Evolutionary conservation across 2,888 invertebrate species (phyloP).

Genomic region (Volucella zonaria): DNA sequence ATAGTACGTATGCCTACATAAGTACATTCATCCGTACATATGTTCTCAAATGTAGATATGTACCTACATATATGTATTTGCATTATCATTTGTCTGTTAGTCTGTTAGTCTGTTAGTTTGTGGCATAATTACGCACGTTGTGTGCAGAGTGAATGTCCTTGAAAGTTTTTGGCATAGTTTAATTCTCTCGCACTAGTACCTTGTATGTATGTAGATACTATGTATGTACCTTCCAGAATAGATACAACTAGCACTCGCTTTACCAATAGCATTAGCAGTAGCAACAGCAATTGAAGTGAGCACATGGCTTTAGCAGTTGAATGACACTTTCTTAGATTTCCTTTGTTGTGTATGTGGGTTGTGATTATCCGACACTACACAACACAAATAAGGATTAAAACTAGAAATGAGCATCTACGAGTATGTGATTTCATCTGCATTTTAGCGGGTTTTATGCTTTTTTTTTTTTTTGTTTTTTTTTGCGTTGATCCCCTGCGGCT

Average conservation of each 20-base stretch:
- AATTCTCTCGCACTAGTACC: slow-evolving; percentile 38
- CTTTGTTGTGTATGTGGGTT: slow-evolving; percentile 26
- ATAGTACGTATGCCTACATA: slow-evolving; percentile 38
- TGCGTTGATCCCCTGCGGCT: slow-evolving; percentile 4
- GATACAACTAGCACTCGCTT: not conserved
- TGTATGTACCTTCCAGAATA: too few species aligned
- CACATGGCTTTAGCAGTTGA: slow-evolving; percentile 68
- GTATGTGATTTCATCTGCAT: slow-evolving; percentile 16
- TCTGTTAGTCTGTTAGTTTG: slow-evolving; percentile 64
- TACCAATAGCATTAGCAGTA: not conserved
- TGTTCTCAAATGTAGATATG: slow-evolving; percentile 38
- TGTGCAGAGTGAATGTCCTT: slow-evolving; percentile 79
- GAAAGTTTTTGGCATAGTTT: slow-evolving; percentile 83
- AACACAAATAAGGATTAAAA: slow-evolving; percentile 9
- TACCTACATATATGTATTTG: slow-evolving; percentile 41
- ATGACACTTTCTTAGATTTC: slow-evolving; percentile 68
- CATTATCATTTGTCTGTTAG: slow-evolving; percentile 65
- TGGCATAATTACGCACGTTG: slow-evolving; percentile 74
- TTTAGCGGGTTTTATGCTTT: not conserved
- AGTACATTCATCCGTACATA: slow-evolving; percentile 59
- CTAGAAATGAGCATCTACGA: slow-evolving; percentile 7
- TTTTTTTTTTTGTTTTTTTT: slow-evolving; percentile 1
- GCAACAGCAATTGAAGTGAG: slow-evolving; percentile 27
- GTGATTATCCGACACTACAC: slow-evolving; percentile 1
- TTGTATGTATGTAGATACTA: too few species aligned